phyloP scores from a whole-genome alignment of 2,113 vertebrate genomes.

The Bagarius yarrelli region DNA sequence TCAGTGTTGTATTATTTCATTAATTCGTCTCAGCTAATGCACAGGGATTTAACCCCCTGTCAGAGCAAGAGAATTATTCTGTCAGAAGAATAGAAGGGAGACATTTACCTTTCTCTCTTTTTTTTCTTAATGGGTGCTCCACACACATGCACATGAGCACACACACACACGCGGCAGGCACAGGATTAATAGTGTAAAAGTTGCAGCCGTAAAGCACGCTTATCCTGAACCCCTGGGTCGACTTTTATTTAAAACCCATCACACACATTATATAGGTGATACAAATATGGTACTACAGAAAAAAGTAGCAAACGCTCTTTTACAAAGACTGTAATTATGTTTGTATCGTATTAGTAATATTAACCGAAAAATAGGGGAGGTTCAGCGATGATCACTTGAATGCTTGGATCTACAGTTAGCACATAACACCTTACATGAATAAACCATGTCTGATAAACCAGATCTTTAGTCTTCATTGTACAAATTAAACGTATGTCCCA shows the following conservation, averaged over 20 bases:
- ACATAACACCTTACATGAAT: not conserved
- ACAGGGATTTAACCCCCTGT: constrained; percentile 40
- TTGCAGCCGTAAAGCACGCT: constrained; percentile 26
- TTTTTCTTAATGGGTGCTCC: constrained; percentile 20
- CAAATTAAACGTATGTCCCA: not conserved
- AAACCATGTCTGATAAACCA: not conserved
- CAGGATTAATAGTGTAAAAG: constrained; percentile 13
- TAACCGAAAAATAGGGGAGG: not conserved
- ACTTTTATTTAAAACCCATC: constrained; percentile 13
- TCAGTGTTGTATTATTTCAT: constrained; percentile 50
- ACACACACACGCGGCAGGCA: not conserved
- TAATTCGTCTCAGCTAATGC: constrained; percentile 48
- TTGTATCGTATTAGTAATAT: not conserved
- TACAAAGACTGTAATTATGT: not conserved
- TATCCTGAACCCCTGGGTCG: constrained; percentile 5
- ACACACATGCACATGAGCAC: not conserved
- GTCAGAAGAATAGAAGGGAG: constrained; percentile 33
- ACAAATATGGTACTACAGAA: not conserved
- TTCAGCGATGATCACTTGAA: not conserved
- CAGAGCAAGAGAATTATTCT: constrained; percentile 37
- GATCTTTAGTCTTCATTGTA: not conserved
- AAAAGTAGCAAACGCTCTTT: not conserved
- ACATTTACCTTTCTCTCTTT: not conserved
- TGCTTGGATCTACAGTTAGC: not conserved
- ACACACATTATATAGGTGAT: constrained; percentile 1